Percentiles rank a stretch among this genome's conserved stretches.
phyloP scores from a whole-genome alignment of 2,888 invertebrate genomes.

The Netelia virgata region DNA sequence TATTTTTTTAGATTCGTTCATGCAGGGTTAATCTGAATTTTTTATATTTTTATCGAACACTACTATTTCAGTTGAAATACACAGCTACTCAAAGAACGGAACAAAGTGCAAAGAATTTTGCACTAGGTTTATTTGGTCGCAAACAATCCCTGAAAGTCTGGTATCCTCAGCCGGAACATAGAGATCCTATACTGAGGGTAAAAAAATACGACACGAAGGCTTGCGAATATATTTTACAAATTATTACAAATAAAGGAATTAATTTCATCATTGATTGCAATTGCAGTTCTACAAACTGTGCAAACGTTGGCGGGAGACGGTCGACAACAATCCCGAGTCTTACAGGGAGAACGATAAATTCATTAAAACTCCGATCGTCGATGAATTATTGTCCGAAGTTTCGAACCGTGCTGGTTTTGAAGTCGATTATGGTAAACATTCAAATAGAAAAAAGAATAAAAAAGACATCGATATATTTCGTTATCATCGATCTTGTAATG shows the following conservation, averaged over 20 bases:
- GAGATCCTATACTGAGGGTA: slow-evolving; percentile 90
- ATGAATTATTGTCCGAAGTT: slow-evolving; percentile 86
- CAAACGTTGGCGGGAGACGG: slow-evolving; percentile 89
- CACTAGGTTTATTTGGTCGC: slow-evolving; percentile 91
- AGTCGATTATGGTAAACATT: slow-evolving; percentile 81
- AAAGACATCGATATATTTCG: background rate
- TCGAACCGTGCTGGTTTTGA: slow-evolving; percentile 88
- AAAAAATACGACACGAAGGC: slow-evolving; percentile 69
- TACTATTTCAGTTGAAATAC: slow-evolving; percentile 89
- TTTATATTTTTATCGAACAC: background rate
- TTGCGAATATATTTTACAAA: no score
- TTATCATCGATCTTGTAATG: slow-evolving; percentile 4
- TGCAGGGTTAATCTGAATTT: background rate
- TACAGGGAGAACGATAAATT: slow-evolving; percentile 87
- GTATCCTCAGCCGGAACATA: slow-evolving; percentile 88
- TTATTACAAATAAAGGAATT: background rate
- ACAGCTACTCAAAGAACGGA: slow-evolving; percentile 92
- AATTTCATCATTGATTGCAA: slow-evolving; percentile 27
- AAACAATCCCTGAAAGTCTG: slow-evolving; percentile 87
- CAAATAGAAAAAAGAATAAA: background rate
- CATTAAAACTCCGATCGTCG: slow-evolving; percentile 86
- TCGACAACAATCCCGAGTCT: slow-evolving; percentile 89
- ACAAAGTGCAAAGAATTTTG: slow-evolving; percentile 91
- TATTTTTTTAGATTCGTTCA: slow-evolving; percentile 7
- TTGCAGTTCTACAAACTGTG: slow-evolving; percentile 93